Conservation (phyloP, 2,113 vertebrate genomes). For the Puntigrus tetrazona region DNA sequence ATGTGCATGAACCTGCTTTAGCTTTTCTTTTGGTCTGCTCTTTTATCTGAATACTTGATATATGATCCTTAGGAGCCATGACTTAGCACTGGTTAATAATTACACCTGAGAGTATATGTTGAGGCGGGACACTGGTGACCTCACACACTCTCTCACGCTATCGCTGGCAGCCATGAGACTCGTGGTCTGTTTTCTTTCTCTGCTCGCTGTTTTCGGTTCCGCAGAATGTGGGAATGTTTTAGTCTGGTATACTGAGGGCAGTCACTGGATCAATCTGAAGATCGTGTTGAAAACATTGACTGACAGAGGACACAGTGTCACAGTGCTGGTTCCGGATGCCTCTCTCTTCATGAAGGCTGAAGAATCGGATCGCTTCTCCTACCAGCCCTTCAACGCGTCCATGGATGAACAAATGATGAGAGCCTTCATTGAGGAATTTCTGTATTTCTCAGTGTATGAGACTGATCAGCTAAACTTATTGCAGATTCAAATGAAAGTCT, state of each 20-base stretch:
- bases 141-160: not conserved
- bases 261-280: conserved; percentile 82
- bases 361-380: conserved; percentile 52
- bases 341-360: conserved; percentile 58
- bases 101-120: not conserved
- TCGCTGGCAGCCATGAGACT: conserved; percentile 54
- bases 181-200: conserved; percentile 53
- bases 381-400: conserved; percentile 58
- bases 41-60: not conserved
- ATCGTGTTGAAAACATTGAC: conserved; percentile 67
- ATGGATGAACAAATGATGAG: conserved; percentile 49
- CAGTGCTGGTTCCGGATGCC: conserved; percentile 60
- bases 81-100: conserved; percentile 20
- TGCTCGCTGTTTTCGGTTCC: conserved; percentile 59
- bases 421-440: conserved; percentile 36
- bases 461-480: conserved; percentile 58
- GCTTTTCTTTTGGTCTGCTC: not conserved
- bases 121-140: not conserved
- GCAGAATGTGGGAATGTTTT: conserved; percentile 72
- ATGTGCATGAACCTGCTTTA: not conserved
- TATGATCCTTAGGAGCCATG: not conserved
- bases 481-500: conserved; percentile 55
- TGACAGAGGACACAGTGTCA: conserved; percentile 72
- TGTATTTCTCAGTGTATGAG: conserved; percentile 67
- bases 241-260: conserved; percentile 78